phyloP scores from a whole-genome alignment of 92 coral and sea anemone species.

The Epizoanthus ramosus region DNA sequence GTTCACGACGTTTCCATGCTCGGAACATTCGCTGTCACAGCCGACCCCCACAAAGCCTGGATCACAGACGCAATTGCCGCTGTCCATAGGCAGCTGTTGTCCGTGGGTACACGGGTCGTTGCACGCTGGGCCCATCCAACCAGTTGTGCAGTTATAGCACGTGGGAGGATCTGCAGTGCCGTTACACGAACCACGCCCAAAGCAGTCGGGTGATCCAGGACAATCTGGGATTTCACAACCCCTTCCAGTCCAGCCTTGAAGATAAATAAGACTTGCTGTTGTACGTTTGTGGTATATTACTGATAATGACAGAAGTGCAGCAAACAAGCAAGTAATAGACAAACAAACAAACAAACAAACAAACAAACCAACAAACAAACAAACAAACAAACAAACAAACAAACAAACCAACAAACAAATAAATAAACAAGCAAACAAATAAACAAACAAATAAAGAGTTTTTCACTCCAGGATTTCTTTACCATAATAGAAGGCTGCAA shows the following conservation, averaged over 20 bases:
- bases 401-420: too few relatives aligned
- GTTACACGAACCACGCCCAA: slow-evolving; percentile 71
- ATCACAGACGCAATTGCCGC: slow-evolving; percentile 66
- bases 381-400: too few relatives aligned
- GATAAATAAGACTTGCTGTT: background rate
- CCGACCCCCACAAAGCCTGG: slow-evolving; percentile 73
- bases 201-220: slow-evolving; percentile 73
- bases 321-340: too few relatives aligned
- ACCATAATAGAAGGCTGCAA: too few relatives aligned
- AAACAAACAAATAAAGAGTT: too few relatives aligned
- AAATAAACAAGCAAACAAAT: too few relatives aligned
- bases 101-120: slow-evolving; percentile 70
- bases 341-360: too few relatives aligned
- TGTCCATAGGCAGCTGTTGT: slow-evolving; percentile 68
- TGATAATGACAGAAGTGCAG: too few relatives aligned
- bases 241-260: slow-evolving; percentile 68
- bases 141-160: slow-evolving; percentile 63
- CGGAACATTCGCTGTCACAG: slow-evolving; percentile 75
- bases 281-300: too few relatives aligned
- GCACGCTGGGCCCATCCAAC: slow-evolving; percentile 81
- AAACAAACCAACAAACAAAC: too few relatives aligned
- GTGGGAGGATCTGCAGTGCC: slow-evolving; percentile 61
- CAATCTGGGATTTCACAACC: slow-evolving; percentile 76
- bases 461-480: too few relatives aligned
- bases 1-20: slow-evolving; percentile 59